Evolutionary conservation across 2,113 vertebrate species (phyloP), one percentile per base, ranked within the genome.

Genomic region (Pyrgilauda ruficollis): DNA sequence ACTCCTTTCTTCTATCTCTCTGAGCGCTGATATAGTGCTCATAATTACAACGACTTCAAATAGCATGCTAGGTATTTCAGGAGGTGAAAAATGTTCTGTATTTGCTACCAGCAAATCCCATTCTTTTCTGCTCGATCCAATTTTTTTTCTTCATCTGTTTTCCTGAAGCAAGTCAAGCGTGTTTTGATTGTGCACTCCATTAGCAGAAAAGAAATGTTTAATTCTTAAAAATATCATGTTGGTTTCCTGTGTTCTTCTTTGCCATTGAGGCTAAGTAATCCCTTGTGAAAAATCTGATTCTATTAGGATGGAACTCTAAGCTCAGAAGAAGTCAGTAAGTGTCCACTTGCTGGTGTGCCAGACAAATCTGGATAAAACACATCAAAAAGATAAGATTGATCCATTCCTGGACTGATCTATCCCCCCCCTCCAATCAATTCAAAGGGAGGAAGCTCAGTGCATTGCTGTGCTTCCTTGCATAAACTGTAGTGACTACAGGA

Each of bases 351-450:
- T 69, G 43, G 3, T 87, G 39, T 73, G 63, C 75, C 85, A 90
- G 87, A 68, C 58, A 84, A 85, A 80, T 94, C 62, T 91, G 63
- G 43, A 83, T 83, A 73, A 93, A 94, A 53, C 58, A 69, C 62
- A 62, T 85, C 15, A 89, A 89, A 94, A 81, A 79, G 46, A 77
- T 27, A 68, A 49, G 27, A 66, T 8, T 11, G 59, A 78, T 90
- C 43, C 35, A 74, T 76, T 93, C 69, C n/a, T 35, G 33, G 33
- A n/a, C 15, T 58, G 21, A 23, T 58, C 13, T 22, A 58, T 23
- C 21, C 56, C 21, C 21, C 13, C 13, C 2, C 24, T 18, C 58
- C 35, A 37, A 18, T 37, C 35, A 61, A 37, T 37, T 37, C 78
- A 90, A 77, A 88, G 82, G 93, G 55, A 91, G 27, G 69, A 64